phyloP scores from a whole-genome alignment of 2,113 vertebrate genomes.

The Anthoscopus minutus region DNA sequence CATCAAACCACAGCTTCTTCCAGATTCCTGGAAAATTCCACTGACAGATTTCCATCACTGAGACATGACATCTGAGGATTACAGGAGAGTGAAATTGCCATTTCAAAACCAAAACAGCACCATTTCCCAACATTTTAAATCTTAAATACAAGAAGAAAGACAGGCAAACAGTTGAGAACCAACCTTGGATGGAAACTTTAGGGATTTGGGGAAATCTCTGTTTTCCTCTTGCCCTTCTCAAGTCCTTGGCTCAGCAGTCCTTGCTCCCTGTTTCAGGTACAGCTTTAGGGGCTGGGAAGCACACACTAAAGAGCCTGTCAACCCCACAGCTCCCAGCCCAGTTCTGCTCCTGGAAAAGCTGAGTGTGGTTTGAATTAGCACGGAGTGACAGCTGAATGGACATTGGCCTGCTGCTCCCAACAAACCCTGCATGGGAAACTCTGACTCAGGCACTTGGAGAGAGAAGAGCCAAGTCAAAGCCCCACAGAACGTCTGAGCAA shows the following conservation, averaged over 20 bases:
- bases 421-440: neutral
- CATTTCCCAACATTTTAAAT: neutral
- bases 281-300: neutral
- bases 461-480: neutral
- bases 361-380: neutral
- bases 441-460: neutral
- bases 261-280: neutral
- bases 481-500: neutral
- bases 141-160: neutral
- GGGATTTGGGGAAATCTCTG: neutral
- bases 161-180: neutral
- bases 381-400: neutral
- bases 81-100: neutral
- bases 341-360: neutral
- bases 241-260: neutral
- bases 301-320: too few species aligned
- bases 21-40: neutral
- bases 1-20: neutral
- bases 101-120: neutral
- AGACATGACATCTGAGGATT: neutral
- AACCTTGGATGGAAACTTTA: neutral
- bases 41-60: neutral
- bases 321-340: neutral
- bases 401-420: neutral
- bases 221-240: neutral